phyloP scores from a whole-genome alignment of 2,113 vertebrate genomes.

The Pagrus major region DNA sequence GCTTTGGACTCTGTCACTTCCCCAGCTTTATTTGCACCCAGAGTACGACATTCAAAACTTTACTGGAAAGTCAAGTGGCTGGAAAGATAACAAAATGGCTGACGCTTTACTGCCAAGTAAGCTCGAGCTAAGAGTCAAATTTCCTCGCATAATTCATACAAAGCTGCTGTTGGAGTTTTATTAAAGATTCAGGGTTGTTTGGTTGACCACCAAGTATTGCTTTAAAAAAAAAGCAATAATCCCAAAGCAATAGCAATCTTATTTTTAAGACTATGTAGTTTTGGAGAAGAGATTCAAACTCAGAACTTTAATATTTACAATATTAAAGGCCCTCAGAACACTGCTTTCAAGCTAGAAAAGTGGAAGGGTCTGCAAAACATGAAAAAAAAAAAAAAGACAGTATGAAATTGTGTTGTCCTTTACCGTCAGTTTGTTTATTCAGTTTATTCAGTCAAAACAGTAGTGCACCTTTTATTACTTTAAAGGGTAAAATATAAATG shows the following conservation, averaged over 20 bases:
- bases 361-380: too few relatives aligned
- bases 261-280: too few relatives aligned
- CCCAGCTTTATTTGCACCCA: slow-evolving; percentile 36
- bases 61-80: slow-evolving; percentile 27
- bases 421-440: too few relatives aligned
- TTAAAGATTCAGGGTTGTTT: not conserved
- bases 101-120: slow-evolving; percentile 23
- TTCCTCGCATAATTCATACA: not conserved
- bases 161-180: not conserved
- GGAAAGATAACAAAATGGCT: slow-evolving; percentile 33
- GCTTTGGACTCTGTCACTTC: slow-evolving; percentile 29
- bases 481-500: not conserved
- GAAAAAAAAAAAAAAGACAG: too few relatives aligned
- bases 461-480: too few relatives aligned
- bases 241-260: not conserved
- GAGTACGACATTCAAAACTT: slow-evolving; percentile 52
- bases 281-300: too few relatives aligned
- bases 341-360: too few relatives aligned
- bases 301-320: too few relatives aligned
- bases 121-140: slow-evolving; percentile 26
- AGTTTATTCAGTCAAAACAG: too few relatives aligned
- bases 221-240: not conserved
- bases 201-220: not conserved
- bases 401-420: too few relatives aligned
- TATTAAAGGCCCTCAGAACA: too few relatives aligned